Base-by-base conservation (phyloP, 2,797 vertebrate genomes). In the Tiaroga cobitis region DNA sequence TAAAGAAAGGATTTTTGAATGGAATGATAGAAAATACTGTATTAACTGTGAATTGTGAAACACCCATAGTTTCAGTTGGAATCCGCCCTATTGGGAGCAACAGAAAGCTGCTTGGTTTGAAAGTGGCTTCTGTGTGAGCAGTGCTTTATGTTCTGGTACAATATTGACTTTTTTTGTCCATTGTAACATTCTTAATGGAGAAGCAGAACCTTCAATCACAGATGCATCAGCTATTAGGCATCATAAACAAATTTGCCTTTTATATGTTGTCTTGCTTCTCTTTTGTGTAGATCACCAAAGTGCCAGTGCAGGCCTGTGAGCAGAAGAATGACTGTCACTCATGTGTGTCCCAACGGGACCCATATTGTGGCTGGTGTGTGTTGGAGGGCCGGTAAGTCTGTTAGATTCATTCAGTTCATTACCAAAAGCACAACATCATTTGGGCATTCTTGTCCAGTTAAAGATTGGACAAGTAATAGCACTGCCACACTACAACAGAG, bases 341-440 rank as follows among this genome's bases (percentile, higher is more conserved):
- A 65, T 99, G 98, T 43, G 88, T 94, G 2, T 77, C 92, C 1
- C 94, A 95, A 0, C 94, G 91, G 88, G 98, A 99, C 80, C 98
- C 98, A 0, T 99, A 99, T 94, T 99, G 98, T 0, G 98, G 98
- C 92, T 99, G 98, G 98, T 99, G 98, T 16, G 97, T 98, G 19
- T 87, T 95, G 37, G 95, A 99, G 92, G 97, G 97, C 92, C 95
- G 91, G 97, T 95, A 87, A 93, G 94, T 91, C 39, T 80, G 18
- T 79, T 21, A 63, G 26, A 54, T 39, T 29, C 1, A 18, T 67
- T 76, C n/a, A n/a, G n/a, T n/a, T 46, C 37, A 59, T 43, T 39
- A 26, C 43, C 29, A 37, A 51, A 70, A 46, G 2, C 32, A n/a
- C 19, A 49, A 19, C 32, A 68, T 6, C 39, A 61, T 49, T 34